These are phyloP conservation scores for Sylvilagus floridanus DNA, from an alignment of 2,797 vertebrate genomes.

Conservation along the genomic window DNA sequence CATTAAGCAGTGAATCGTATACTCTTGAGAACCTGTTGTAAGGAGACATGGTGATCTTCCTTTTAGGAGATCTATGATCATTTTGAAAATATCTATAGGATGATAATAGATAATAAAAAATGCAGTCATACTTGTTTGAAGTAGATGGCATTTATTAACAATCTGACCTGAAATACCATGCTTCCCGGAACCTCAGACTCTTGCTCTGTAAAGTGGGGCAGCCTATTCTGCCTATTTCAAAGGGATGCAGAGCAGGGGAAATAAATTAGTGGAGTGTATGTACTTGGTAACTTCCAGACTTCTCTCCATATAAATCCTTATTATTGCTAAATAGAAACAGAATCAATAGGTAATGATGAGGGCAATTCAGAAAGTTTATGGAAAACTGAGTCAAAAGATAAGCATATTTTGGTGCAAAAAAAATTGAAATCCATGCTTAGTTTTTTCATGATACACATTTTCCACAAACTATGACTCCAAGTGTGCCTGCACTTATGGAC, in stretches of 20 bases:
- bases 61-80: conserved; percentile 23
- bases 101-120: conserved; percentile 3
- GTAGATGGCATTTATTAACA: not conserved
- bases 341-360: no score
- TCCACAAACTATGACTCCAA: no score
- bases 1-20: not conserved
- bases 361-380: no score
- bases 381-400: no score
- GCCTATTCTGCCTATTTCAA: not conserved
- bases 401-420: no score
- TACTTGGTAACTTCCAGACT: not conserved
- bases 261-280: not conserved
- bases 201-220: not conserved
- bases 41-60: not conserved
- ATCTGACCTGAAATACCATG: not conserved
- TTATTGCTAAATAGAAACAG: conserved; percentile 23
- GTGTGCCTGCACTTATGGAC: no score
- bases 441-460: no score
- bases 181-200: not conserved
- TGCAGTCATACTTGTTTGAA: not conserved
- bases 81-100: conserved; percentile 29
- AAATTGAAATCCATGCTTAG: no score
- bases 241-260: not conserved
- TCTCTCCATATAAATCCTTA: not conserved
- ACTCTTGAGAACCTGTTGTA: not conserved